These are phyloP conservation scores for Chironomus tentans DNA, from an alignment of 2,888 invertebrate genomes.

Conservation along the genomic window DNA sequence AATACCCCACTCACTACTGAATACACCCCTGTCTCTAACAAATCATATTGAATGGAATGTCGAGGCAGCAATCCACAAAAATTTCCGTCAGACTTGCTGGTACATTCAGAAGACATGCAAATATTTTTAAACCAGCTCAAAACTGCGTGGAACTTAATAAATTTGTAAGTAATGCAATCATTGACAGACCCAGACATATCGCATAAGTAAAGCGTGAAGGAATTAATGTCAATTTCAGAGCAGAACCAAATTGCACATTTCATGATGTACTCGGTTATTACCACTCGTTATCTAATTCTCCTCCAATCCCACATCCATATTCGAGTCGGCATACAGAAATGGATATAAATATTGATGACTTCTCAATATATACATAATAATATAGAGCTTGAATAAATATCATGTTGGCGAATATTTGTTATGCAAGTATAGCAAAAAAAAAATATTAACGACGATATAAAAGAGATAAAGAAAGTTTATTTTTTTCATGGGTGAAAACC, in stretches of 20 bases:
- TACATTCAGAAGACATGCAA: too few species aligned
- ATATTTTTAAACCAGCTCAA: too few species aligned
- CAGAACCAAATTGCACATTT: background rate
- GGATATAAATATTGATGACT: background rate
- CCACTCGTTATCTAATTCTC: background rate
- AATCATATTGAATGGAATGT: too few species aligned
- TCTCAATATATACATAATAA: background rate
- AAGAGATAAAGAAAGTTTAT: background rate
- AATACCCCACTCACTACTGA: too few species aligned
- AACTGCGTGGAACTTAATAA: too few species aligned
- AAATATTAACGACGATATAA: background rate
- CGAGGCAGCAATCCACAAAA: too few species aligned
- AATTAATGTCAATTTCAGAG: background rate
- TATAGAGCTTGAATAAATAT: background rate
- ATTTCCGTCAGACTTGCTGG: too few species aligned
- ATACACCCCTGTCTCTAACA: too few species aligned
- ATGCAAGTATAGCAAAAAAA: background rate
- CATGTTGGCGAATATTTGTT: slow-evolving; percentile 2
- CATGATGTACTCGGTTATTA: background rate
- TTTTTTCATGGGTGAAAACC: background rate
- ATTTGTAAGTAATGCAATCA: too few species aligned
- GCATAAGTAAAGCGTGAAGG: background rate
- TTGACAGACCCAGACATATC: too few species aligned
- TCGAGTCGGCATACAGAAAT: background rate
- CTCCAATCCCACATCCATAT: background rate